Evolutionary conservation across 2,888 invertebrate genomes (phyloP).

Genomic region (Myathropa florea): DNA sequence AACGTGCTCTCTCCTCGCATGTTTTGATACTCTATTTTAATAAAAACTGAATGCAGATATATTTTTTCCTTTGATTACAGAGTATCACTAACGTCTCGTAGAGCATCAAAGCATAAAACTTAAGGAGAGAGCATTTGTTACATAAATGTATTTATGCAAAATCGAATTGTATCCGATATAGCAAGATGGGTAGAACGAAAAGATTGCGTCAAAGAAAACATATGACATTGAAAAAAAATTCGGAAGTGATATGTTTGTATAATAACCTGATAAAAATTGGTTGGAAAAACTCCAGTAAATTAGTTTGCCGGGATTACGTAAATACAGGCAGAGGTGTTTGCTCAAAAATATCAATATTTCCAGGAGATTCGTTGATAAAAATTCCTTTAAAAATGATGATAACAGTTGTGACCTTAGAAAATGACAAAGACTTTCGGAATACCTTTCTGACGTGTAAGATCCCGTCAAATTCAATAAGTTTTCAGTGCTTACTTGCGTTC

Average conservation of each 20-base stretch:
- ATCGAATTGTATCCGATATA: background rate
- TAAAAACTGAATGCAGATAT: background rate
- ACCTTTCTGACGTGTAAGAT: constrained; percentile 76
- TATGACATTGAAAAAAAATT: background rate
- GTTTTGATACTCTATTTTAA: constrained; percentile 30
- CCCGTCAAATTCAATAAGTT: constrained; percentile 80
- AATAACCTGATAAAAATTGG: constrained; percentile 78
- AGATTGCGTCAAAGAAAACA: constrained; percentile 46
- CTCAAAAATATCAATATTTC: constrained; percentile 82
- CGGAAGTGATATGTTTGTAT: constrained; percentile 67
- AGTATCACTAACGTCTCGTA: constrained; percentile 11
- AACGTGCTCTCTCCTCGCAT: constrained; percentile 64
- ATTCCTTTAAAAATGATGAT: constrained; percentile 84
- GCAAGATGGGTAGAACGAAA: constrained; percentile 58
- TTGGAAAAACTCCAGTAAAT: constrained; percentile 83
- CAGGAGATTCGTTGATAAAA: constrained; percentile 84
- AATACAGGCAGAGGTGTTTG: constrained; percentile 89
- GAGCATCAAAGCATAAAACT: constrained; percentile 21
- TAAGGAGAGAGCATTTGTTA: constrained; percentile 52
- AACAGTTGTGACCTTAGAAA: constrained; percentile 83
- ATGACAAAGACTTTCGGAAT: constrained; percentile 82
- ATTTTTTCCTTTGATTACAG: constrained; percentile 57
- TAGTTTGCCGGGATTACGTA: constrained; percentile 84
- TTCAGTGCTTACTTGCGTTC: constrained; percentile 88
- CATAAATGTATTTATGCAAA: constrained; percentile 33